These are phyloP conservation scores for Myotis findleyi DNA, from an alignment of 2,797 vertebrate genomes.

Conservation along the genomic window DNA sequence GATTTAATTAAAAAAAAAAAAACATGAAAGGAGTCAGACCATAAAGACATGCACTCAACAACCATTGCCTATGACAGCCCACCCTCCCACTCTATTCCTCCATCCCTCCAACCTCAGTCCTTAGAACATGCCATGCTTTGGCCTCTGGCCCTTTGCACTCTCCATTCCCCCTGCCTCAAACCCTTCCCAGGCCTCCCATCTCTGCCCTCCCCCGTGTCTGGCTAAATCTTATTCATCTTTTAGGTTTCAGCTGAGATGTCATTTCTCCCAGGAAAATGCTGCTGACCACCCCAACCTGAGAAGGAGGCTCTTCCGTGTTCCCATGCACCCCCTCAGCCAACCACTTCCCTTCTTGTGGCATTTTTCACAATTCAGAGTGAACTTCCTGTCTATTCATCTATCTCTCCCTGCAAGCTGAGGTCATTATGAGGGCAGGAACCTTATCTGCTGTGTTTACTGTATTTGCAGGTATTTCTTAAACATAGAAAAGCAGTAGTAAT, in stretches of 20 bases:
- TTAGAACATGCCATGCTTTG: not conserved
- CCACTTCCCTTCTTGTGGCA: conserved; percentile 74
- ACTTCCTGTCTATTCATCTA: conserved; percentile 69
- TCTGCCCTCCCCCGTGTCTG: not conserved
- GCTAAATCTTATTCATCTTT: conserved; percentile 38
- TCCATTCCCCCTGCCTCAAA: not conserved
- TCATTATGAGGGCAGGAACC: not conserved
- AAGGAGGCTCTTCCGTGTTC: conserved; percentile 29
- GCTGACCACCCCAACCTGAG: conserved; percentile 65
- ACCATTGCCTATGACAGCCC: not conserved
- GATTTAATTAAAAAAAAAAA: too few species aligned
- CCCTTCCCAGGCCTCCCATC: not conserved
- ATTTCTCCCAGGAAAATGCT: conserved; percentile 61
- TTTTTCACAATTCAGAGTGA: conserved; percentile 34
- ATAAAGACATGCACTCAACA: not conserved
- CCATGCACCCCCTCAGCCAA: conserved; percentile 45
- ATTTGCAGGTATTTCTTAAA: conserved; percentile 29
- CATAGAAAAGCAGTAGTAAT: not conserved
- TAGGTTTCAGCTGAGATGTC: conserved; percentile 62
- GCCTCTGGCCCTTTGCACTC: not conserved
- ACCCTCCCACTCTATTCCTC: not conserved
- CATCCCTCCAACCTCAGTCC: not conserved
- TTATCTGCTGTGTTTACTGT: not conserved
- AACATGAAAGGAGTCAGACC: not conserved
- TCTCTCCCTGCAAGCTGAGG: not conserved